phyloP scores from a whole-genome alignment of 2,113 vertebrate genomes.

The Aegotheles bennettii region DNA sequence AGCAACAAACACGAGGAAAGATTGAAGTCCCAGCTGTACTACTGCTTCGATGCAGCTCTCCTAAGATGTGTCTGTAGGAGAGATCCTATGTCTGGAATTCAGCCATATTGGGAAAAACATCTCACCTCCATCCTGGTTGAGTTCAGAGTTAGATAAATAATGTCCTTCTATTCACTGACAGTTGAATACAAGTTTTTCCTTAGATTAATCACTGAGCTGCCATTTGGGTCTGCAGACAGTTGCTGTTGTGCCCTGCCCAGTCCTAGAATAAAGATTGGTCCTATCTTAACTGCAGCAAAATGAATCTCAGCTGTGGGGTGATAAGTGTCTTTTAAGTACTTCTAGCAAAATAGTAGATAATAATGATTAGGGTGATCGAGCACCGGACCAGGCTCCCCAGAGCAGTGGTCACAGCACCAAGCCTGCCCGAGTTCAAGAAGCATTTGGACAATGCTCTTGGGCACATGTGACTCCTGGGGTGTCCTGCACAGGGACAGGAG shows the following conservation, averaged over 20 bases:
- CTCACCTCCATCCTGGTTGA: background rate
- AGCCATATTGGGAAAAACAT: background rate
- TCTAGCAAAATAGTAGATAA: background rate
- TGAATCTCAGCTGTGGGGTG: background rate
- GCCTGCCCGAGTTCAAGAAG: too few species aligned
- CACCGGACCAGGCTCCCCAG: too few species aligned
- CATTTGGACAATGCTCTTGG: too few species aligned
- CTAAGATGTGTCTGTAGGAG: background rate
- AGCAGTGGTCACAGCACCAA: too few species aligned
- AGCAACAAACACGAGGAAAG: background rate
- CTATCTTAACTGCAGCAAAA: background rate
- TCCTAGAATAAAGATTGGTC: background rate
- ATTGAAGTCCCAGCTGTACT: background rate
- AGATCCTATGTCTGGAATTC: background rate
- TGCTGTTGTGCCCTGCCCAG: background rate
- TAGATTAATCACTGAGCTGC: background rate
- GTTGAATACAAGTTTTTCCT: background rate
- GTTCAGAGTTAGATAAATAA: background rate
- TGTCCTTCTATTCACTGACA: background rate
- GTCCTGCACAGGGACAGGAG: too few species aligned
- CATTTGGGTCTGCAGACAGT: background rate
- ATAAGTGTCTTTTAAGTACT: background rate
- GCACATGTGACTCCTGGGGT: too few species aligned
- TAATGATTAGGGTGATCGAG: too few species aligned
- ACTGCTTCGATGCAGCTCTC: background rate